Conservation (phyloP, 1,140 invertebrate species). For the Drosophila auraria region DNA sequence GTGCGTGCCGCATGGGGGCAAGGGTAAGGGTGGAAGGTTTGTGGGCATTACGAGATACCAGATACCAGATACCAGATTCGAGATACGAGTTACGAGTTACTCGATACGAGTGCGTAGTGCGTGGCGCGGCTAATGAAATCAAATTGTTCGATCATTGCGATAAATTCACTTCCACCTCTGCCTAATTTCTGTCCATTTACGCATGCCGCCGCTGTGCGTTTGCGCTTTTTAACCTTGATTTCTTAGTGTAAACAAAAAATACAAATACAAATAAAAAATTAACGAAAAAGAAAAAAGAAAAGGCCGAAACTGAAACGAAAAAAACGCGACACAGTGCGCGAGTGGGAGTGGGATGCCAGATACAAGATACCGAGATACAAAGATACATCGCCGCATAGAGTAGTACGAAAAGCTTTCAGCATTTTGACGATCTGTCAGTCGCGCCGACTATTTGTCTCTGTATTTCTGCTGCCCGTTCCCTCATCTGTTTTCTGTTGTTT, state of each 20-base stretch:
- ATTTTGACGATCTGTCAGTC: constrained; percentile 64
- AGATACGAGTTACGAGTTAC: constrained; percentile 6
- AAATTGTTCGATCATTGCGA: constrained; percentile 77
- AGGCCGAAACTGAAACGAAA: constrained; percentile 5
- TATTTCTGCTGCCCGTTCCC: constrained; percentile 20
- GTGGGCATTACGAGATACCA: constrained; percentile 9
- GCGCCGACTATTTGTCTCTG: constrained; percentile 58
- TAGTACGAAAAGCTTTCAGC: constrained; percentile 73
- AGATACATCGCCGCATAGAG: constrained; percentile 59
- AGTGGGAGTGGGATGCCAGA: constrained; percentile 49
- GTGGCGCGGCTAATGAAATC: constrained; percentile 48
- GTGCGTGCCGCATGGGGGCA: constrained; percentile 26
- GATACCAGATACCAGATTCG: constrained; percentile 10
- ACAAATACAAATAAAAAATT: constrained; percentile 28
- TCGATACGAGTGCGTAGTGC: not conserved
- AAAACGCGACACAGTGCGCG: constrained; percentile 23
- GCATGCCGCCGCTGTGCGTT: constrained; percentile 61
- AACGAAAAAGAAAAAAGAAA: constrained; percentile 23
- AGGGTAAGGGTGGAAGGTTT: not conserved
- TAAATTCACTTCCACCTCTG: constrained; percentile 77
- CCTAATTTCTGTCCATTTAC: constrained; percentile 62
- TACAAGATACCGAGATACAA: constrained; percentile 49
- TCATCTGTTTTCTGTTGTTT: constrained; percentile 24
- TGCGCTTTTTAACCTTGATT: constrained; percentile 80
- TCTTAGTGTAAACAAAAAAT: constrained; percentile 77